Conservation (phyloP, 2,888 invertebrate species). For the Paralinhomoeus sp. region DNA sequence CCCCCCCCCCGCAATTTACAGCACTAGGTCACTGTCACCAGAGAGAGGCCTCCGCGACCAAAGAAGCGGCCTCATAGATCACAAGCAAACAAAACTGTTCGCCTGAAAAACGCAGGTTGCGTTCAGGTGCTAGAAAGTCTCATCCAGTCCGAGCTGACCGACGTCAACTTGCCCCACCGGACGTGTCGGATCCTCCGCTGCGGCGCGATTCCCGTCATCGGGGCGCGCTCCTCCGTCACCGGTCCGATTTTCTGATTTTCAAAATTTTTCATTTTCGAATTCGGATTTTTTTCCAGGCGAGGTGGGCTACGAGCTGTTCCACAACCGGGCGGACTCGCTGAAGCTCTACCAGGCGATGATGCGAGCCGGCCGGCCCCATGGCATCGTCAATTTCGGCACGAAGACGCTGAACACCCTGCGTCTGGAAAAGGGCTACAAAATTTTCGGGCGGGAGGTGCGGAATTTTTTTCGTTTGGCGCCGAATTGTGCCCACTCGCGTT, state of each 20-base stretch:
- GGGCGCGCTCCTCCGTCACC: constrained; percentile 26
- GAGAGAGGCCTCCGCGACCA: no score
- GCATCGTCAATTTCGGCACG: constrained; percentile 29
- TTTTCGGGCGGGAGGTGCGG: constrained; percentile 28
- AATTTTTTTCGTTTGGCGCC: background rate
- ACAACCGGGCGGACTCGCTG: constrained; percentile 20
- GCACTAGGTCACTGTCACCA: no score
- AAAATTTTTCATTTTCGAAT: background rate
- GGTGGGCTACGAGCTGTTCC: constrained; percentile 31
- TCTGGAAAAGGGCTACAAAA: constrained; percentile 31
- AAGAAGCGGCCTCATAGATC: no score
- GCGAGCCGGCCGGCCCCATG: constrained; percentile 21
- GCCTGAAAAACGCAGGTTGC: no score
- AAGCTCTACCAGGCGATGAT: constrained; percentile 26
- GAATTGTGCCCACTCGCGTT: background rate
- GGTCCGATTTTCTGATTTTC: constrained; percentile 13
- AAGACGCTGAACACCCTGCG: constrained; percentile 28
- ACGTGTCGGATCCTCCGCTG: constrained; percentile 19
- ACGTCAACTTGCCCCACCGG: constrained; percentile 26
- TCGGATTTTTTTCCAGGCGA: constrained; percentile 18
- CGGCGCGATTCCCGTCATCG: constrained; percentile 19
- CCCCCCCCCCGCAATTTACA: no score
- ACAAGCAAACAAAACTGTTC: no score
- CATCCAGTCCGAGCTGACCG: constrained; percentile 19
- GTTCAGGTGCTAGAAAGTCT: constrained; percentile 23